phyloP scores from a whole-genome alignment of 2,797 vertebrate genomes.

The Acrocephalus scirpaceus region DNA sequence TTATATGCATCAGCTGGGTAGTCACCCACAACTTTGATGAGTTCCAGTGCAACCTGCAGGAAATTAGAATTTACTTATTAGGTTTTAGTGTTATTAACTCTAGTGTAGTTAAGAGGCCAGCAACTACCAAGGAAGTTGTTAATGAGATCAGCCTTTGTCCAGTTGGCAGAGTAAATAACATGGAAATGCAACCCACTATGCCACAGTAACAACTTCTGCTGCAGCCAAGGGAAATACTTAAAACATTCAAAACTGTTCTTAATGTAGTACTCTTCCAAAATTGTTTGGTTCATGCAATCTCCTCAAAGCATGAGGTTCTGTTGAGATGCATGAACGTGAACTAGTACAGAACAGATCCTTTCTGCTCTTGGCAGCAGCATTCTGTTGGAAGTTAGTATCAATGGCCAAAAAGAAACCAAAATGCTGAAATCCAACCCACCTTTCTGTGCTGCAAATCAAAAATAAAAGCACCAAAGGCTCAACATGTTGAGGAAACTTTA shows the following conservation, averaged over 20 bases:
- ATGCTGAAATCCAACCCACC: not conserved
- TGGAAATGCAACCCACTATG: not conserved
- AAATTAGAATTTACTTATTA: not conserved
- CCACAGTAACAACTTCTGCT: not conserved
- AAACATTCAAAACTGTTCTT: not conserved
- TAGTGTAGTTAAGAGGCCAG: not conserved
- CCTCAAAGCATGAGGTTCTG: not conserved
- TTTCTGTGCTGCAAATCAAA: not conserved
- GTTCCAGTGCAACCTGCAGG: conserved; percentile 90
- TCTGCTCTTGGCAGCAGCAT: not conserved
- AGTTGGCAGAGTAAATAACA: not conserved
- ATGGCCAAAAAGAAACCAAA: not conserved
- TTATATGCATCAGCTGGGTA: conserved; percentile 90
- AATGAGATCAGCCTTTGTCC: not conserved
- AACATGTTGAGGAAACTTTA: not conserved
- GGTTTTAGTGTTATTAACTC: not conserved
- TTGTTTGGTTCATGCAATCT: not conserved
- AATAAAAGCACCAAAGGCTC: not conserved
- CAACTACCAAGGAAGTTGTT: not conserved
- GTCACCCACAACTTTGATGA: conserved; percentile 90
- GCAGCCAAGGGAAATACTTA: not conserved
- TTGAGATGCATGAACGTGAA: not conserved
- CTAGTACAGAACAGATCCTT: not conserved
- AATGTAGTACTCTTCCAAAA: not conserved
- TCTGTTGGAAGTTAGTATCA: not conserved